These are phyloP conservation scores for Eolophus roseicapilla DNA, from an alignment of 2,113 vertebrate genomes.

Conservation along the genomic window DNA sequence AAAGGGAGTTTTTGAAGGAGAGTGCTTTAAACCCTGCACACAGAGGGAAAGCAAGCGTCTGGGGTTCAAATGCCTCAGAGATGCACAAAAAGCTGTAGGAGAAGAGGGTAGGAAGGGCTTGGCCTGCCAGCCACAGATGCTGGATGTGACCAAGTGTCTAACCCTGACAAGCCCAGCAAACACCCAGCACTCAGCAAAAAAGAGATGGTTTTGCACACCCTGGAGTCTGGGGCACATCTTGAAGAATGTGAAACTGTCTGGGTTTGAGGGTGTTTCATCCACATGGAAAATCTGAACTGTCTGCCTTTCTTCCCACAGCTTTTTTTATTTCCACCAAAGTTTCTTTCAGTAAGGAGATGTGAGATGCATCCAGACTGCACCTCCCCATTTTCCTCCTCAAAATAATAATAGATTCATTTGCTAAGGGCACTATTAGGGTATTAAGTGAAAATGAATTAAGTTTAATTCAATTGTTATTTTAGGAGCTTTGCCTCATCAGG, in stretches of 20 bases:
- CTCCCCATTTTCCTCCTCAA: slow-evolving; percentile 33
- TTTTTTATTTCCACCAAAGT: background rate
- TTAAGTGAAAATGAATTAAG: slow-evolving; percentile 71
- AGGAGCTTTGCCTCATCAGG: slow-evolving; percentile 60
- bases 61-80: background rate
- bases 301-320: background rate
- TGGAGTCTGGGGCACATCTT: background rate
- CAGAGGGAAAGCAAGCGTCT: background rate
- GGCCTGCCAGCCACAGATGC: fast-evolving
- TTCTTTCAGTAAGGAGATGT: background rate
- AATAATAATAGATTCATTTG: slow-evolving; percentile 64
- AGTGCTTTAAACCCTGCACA: background rate
- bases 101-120: background rate
- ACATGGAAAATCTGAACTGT: background rate
- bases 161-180: background rate
- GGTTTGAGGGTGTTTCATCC: background rate
- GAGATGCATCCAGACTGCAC: background rate
- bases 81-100: background rate
- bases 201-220: background rate
- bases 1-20: background rate
- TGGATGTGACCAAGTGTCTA: background rate
- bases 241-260: background rate
- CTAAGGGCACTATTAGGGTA: slow-evolving; percentile 59
- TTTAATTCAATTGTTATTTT: slow-evolving; percentile 71
- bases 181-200: background rate